Evolutionary conservation across 2,797 vertebrate species (phyloP).

Genomic region (Carcharodon carcharias): DNA sequence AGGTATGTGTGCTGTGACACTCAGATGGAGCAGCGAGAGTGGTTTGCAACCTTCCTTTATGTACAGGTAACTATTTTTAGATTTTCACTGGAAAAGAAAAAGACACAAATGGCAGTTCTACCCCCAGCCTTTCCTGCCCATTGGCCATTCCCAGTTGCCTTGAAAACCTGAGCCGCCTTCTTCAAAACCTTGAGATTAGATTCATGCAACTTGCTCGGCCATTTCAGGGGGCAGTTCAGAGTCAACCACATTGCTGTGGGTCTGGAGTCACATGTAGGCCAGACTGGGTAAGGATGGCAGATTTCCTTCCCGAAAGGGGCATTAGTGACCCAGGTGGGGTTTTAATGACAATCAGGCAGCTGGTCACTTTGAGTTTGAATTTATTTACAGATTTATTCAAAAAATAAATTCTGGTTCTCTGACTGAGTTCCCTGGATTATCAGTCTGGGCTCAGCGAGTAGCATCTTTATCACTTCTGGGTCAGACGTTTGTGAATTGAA

Average conservation of each 20-base stretch:
- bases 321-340: not conserved
- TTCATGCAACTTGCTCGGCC: not conserved
- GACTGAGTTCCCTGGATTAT: no score
- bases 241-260: no score
- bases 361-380: not conserved
- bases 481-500: no score
- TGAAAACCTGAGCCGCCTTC: no score
- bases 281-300: not conserved
- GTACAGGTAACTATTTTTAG: constrained; percentile 66
- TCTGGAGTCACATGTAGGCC: not conserved
- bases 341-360: no score
- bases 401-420: no score
- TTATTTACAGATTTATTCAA: not conserved
- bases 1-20: constrained; percentile 91
- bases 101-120: no score
- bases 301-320: not conserved
- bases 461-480: no score
- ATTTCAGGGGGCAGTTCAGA: not conserved
- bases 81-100: no score
- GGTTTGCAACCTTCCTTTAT: constrained; percentile 82
- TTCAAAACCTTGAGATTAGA: no score
- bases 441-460: no score
- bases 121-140: no score
- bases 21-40: constrained; percentile 77
- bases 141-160: not conserved